A percentile compares a stretch with the other conserved stretches of the same genome.
phyloP scores from a whole-genome alignment of 1,140 invertebrate genomes.

The Wiebesia pumilae region DNA sequence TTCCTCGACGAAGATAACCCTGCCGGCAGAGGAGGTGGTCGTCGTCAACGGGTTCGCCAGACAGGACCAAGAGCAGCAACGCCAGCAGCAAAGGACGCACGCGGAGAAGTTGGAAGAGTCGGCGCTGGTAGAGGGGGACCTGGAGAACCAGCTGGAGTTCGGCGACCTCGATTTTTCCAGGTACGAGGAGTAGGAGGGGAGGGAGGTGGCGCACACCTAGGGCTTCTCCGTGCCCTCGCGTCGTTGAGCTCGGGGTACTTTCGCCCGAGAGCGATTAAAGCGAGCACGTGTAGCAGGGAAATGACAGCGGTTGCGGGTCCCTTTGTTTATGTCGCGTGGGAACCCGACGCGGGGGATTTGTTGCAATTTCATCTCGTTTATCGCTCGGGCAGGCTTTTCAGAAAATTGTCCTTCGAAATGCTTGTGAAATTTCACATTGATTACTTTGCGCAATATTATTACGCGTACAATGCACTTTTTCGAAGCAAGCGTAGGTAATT shows the following conservation, averaged over 20 bases:
- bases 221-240: not conserved
- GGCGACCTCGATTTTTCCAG: conserved; percentile 71
- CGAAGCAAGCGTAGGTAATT: no score
- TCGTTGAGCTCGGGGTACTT: conserved; percentile 48
- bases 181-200: conserved; percentile 59
- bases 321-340: conserved; percentile 54
- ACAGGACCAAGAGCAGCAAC: conserved; percentile 18
- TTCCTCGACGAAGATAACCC: conserved; percentile 71
- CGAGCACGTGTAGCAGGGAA: conserved; percentile 54
- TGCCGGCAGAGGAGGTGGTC: conserved; percentile 64
- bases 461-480: no score
- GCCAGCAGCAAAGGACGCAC: conserved; percentile 7
- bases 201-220: not conserved
- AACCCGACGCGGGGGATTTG: not conserved
- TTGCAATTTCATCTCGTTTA: not conserved
- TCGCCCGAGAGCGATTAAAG: conserved; percentile 36
- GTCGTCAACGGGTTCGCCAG: conserved; percentile 61
- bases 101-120: conserved; percentile 34
- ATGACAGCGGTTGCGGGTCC: conserved; percentile 57
- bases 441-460: no score
- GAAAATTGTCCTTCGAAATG: not conserved
- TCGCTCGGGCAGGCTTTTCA: not conserved
- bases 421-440: not conserved
- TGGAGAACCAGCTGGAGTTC: conserved; percentile 53
- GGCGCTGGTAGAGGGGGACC: conserved; percentile 7